A percentile compares a stretch with the other conserved stretches of the same genome.
These are phyloP conservation scores for Acyrthosiphon pisum DNA, from an alignment of 1,140 invertebrate genomes.

Conservation along the genomic window DNA sequence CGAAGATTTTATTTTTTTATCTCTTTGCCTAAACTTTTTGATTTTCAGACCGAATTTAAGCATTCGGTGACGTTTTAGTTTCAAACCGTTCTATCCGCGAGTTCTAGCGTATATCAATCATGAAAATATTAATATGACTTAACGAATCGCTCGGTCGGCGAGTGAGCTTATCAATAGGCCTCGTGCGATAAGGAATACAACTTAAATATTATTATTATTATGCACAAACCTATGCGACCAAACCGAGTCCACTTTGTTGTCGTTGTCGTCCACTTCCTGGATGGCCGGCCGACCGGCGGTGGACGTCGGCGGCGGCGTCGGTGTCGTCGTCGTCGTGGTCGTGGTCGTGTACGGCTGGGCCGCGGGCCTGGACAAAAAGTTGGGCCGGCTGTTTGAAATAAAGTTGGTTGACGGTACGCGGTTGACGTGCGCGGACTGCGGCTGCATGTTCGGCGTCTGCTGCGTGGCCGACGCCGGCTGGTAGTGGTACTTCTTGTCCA, in stretches of 20 bases:
- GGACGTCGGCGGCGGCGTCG: conserved; percentile 56
- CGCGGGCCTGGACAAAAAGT: conserved; percentile 60
- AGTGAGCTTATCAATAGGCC: too few relatives aligned
- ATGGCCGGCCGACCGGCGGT: conserved; percentile 48
- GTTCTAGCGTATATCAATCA: too few relatives aligned
- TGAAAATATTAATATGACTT: background rate
- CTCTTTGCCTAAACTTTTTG: too few relatives aligned
- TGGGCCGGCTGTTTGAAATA: conserved; percentile 58
- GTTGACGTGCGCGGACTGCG: conserved; percentile 63
- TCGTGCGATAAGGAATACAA: too few relatives aligned
- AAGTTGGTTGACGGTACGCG: conserved; percentile 60
- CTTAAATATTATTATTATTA: background rate
- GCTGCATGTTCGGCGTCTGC: conserved; percentile 60
- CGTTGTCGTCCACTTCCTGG: conserved; percentile 54
- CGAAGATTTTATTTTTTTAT: too few relatives aligned
- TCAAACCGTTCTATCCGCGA: too few relatives aligned
- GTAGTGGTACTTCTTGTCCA: conserved; percentile 65
- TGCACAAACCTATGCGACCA: conserved; percentile 55
- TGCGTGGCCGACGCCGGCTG: conserved; percentile 65
- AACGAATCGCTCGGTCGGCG: too few relatives aligned
- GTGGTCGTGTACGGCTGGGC: conserved; percentile 62
- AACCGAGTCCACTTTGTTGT: conserved; percentile 58
- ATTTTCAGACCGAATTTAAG: too few relatives aligned
- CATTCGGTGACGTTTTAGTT: too few relatives aligned
- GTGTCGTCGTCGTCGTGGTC: conserved; percentile 58